Conservation (phyloP, 2,113 vertebrate species). For the Cranoglanis bouderius region DNA sequence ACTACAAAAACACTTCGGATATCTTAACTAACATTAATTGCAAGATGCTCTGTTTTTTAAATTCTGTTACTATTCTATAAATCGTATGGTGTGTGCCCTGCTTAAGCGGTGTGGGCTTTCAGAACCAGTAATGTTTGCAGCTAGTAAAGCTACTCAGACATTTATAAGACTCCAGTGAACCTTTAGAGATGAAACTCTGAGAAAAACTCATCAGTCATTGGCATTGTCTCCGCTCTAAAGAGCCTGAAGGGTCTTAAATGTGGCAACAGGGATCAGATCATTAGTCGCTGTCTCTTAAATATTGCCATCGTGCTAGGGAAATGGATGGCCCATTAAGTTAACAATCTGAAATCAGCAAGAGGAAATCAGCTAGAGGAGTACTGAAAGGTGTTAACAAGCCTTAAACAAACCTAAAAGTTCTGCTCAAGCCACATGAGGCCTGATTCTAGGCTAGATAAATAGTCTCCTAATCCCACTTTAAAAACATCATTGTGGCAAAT, state of each 20-base stretch:
- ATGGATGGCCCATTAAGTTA: slow-evolving; percentile 41
- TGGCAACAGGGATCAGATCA: slow-evolving; percentile 38
- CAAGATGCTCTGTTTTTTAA: background rate
- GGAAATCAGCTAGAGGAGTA: slow-evolving; percentile 26
- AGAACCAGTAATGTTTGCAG: slow-evolving; percentile 21
- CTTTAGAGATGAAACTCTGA: slow-evolving; percentile 42
- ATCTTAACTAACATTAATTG: background rate
- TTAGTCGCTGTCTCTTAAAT: slow-evolving; percentile 44
- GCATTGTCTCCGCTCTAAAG: slow-evolving; percentile 32
- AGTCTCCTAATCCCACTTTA: slow-evolving; percentile 13
- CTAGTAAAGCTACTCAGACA: slow-evolving; percentile 42
- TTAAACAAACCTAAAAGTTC: slow-evolving; percentile 32
- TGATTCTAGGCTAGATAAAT: slow-evolving; percentile 27
- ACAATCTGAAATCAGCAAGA: slow-evolving; percentile 25
- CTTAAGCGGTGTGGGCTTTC: background rate
- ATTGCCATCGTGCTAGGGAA: slow-evolving; percentile 47
- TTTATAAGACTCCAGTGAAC: slow-evolving; percentile 39
- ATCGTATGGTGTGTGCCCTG: background rate
- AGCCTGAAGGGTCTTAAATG: slow-evolving; percentile 37
- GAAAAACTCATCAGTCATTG: slow-evolving; percentile 41
- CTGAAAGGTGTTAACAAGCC: slow-evolving; percentile 43
- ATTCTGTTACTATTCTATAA: background rate
- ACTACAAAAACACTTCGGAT: background rate
- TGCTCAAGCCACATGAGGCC: slow-evolving; percentile 10
- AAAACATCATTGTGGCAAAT: slow-evolving; percentile 24